Evolutionary conservation across 2,888 invertebrate species (phyloP).

Genomic region (Saturnia pavonia): DNA sequence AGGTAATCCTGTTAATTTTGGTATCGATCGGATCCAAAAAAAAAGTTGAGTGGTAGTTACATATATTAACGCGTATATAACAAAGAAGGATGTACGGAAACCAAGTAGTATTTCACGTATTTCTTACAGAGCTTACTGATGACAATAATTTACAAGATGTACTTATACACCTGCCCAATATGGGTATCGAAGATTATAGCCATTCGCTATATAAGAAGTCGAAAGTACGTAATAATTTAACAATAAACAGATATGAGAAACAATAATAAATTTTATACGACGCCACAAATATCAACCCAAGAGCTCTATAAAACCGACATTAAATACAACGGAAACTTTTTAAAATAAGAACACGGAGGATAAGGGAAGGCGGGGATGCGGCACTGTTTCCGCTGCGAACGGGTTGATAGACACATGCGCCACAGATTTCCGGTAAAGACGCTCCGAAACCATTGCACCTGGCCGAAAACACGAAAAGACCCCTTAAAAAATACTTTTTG

Average conservation of each 20-base stretch:
- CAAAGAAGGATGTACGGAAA: background rate
- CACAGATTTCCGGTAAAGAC: constrained; percentile 78
- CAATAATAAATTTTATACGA: constrained; percentile 15
- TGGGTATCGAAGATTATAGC: background rate
- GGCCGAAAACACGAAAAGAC: constrained; percentile 61
- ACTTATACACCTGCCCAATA: background rate
- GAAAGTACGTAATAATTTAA: constrained; percentile 6
- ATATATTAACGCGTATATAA: background rate
- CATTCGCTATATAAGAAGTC: background rate
- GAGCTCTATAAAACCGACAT: constrained; percentile 12
- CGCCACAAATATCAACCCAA: constrained; percentile 22
- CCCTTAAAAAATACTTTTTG: constrained; percentile 54
- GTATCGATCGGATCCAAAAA: too few species aligned
- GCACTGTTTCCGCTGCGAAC: constrained; percentile 71
- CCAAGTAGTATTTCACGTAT: background rate
- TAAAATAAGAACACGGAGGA: constrained; percentile 47
- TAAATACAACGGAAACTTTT: constrained; percentile 46
- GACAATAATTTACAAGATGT: background rate
- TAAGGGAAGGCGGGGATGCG: constrained; percentile 63
- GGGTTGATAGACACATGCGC: constrained; percentile 73
- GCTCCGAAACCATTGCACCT: constrained; percentile 68
- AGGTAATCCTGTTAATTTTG: too few species aligned
- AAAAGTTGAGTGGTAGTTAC: too few species aligned
- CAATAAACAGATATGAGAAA: background rate
- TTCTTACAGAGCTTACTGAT: background rate